Percentiles rank a stretch among this genome's conserved stretches.
Evolutionary conservation across 2,888 invertebrate genomes (phyloP).

Genomic region (Spodoptera littoralis): DNA sequence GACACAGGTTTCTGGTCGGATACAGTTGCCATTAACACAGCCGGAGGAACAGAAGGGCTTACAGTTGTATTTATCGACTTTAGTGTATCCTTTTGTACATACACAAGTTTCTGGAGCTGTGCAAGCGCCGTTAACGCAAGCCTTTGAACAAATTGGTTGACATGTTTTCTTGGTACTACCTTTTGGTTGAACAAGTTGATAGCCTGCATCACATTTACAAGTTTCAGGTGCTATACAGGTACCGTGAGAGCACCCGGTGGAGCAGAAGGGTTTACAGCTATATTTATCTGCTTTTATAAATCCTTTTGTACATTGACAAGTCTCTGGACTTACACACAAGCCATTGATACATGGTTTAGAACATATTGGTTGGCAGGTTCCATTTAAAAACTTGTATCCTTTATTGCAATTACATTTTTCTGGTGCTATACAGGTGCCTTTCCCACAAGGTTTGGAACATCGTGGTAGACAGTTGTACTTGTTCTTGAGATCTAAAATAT

Average conservation of each 20-base stretch:
- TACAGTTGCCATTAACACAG: constrained; percentile 32
- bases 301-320: constrained; percentile 1
- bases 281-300: background rate
- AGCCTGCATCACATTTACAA: constrained; percentile 21
- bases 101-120: constrained; percentile 19
- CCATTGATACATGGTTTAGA: constrained; percentile 25
- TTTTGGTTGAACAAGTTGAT: background rate
- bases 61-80: constrained; percentile 7
- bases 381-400: constrained; percentile 25
- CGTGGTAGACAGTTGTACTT: constrained; percentile 26
- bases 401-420: constrained; percentile 34
- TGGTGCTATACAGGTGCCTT: constrained; percentile 38
- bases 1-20: constrained; percentile 31
- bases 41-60: constrained; percentile 30
- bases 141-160: constrained; percentile 12
- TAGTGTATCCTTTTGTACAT: constrained; percentile 9
- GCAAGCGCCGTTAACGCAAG: constrained; percentile 22
- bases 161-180: constrained; percentile 2
- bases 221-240: constrained; percentile 22
- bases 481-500: constrained; percentile 5
- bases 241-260: constrained; percentile 22
- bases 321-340: constrained; percentile 27
- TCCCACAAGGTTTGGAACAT: constrained; percentile 21
- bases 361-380: constrained; percentile 40
- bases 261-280: constrained; percentile 31